Percentiles rank a stretch among this genome's conserved stretches.
phyloP scores from a whole-genome alignment of 2,797 vertebrate species.

The Glyptemys insculpta region DNA sequence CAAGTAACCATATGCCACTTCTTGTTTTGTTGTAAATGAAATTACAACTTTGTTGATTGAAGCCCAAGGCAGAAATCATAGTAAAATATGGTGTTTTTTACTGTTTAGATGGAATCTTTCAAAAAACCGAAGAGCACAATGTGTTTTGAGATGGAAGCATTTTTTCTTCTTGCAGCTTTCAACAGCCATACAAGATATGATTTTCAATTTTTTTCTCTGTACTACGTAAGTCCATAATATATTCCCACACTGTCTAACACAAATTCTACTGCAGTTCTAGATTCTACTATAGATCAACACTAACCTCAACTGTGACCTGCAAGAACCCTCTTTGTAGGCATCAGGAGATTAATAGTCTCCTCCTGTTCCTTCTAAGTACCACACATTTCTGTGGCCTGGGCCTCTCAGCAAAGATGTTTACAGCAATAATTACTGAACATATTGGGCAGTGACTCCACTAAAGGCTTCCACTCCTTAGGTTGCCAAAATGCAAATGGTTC shows the following conservation, averaged over 20 bases:
- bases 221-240: conserved; percentile 31
- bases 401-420: fast-evolving
- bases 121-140: conserved; percentile 75
- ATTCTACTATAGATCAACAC: conserved; percentile 14
- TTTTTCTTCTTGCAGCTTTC: conserved; percentile 79
- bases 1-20: conserved; percentile 57
- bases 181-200: conserved; percentile 71
- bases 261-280: conserved; percentile 40
- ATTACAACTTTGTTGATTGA: conserved; percentile 74
- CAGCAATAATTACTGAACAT: not conserved
- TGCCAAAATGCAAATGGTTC: not conserved
- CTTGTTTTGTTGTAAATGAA: conserved; percentile 69
- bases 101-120: conserved; percentile 79
- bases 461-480: not conserved
- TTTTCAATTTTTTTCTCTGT: conserved; percentile 63
- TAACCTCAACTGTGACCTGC: not conserved
- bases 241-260: not conserved
- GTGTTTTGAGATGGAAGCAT: conserved; percentile 79
- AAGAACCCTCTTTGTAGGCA: not conserved
- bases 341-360: not conserved
- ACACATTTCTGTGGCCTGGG: not conserved
- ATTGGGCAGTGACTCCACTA: not conserved
- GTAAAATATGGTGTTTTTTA: conserved; percentile 73
- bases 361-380: not conserved
- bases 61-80: conserved; percentile 74